Conservation (phyloP, 2,888 invertebrate genomes). For the Anoncus sp. region DNA sequence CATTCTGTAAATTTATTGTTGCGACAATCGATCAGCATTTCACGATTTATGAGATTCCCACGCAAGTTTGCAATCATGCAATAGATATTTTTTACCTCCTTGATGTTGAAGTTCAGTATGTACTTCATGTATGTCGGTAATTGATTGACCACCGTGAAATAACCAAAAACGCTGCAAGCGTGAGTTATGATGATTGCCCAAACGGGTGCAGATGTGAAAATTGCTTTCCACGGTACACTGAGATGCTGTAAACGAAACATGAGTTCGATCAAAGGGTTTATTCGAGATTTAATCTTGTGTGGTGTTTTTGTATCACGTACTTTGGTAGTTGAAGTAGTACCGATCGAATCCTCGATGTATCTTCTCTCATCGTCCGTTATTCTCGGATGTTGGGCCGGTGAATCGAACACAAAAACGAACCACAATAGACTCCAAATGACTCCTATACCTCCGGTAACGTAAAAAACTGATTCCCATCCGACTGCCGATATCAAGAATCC, state of each 20-base stretch:
- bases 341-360: slow-evolving; percentile 90
- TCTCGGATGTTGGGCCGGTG: slow-evolving; percentile 92
- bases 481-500: slow-evolving; percentile 91
- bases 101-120: slow-evolving; percentile 91
- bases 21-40: slow-evolving; percentile 1
- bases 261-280: neutral
- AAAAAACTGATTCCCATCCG: slow-evolving; percentile 96
- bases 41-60: neutral
- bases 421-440: slow-evolving; percentile 92
- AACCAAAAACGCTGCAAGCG: slow-evolving; percentile 93
- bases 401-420: slow-evolving; percentile 92
- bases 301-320: slow-evolving; percentile 56
- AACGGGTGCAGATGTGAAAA: slow-evolving; percentile 90
- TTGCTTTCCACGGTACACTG: slow-evolving; percentile 89
- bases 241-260: slow-evolving; percentile 79
- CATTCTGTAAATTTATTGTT: slow-evolving; percentile 87
- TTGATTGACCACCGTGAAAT: slow-evolving; percentile 95
- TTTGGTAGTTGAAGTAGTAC: slow-evolving; percentile 85
- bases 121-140: slow-evolving; percentile 94
- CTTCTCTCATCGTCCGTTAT: slow-evolving; percentile 90
- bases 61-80: neutral
- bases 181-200: slow-evolving; percentile 95
- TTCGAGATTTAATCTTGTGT: neutral
- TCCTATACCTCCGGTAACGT: slow-evolving; percentile 91
- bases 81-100: slow-evolving; percentile 85